Evolutionary conservation across 1,140 invertebrate species (phyloP).

Genomic region (Danaus melanippus): DNA sequence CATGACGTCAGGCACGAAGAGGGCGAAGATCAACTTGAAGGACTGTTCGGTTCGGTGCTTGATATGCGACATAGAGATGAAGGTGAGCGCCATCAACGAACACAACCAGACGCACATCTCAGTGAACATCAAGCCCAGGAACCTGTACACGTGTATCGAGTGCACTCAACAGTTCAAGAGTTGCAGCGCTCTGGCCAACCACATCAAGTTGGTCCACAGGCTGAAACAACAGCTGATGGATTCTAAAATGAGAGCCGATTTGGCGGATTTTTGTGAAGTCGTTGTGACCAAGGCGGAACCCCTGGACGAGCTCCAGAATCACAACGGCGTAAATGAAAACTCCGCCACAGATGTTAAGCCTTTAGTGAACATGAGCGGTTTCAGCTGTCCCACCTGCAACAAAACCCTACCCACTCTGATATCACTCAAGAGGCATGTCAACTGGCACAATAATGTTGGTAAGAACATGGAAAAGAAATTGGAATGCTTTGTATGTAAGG

Average conservation of each 20-base stretch:
- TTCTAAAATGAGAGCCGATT: slow-evolving; percentile 29
- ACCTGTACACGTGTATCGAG: slow-evolving; percentile 58
- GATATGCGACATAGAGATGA: slow-evolving; percentile 63
- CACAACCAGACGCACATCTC: slow-evolving; percentile 64
- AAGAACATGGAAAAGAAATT: slow-evolving; percentile 43
- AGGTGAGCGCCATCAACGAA: slow-evolving; percentile 54
- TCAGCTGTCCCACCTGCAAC: slow-evolving; percentile 56
- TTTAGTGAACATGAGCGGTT: slow-evolving; percentile 42
- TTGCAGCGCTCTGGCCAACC: slow-evolving; percentile 46
- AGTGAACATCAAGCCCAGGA: slow-evolving; percentile 57
- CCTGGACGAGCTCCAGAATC: slow-evolving; percentile 55
- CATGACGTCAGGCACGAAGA: slow-evolving; percentile 49
- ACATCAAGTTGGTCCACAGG: slow-evolving; percentile 55
- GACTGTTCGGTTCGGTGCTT: slow-evolving; percentile 59
- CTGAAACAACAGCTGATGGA: slow-evolving; percentile 36
- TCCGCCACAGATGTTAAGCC: slow-evolving; percentile 31
- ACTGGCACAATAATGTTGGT: slow-evolving; percentile 53
- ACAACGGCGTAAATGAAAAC: slow-evolving; percentile 58
- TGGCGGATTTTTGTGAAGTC: slow-evolving; percentile 71
- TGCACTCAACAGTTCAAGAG: slow-evolving; percentile 59
- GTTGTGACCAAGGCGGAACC: slow-evolving; percentile 67
- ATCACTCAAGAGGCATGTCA: slow-evolving; percentile 56
- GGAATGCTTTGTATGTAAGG: slow-evolving; percentile 58
- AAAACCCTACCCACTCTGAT: slow-evolving; percentile 57
- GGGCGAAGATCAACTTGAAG: slow-evolving; percentile 54